Conservation (phyloP, 2,113 vertebrate genomes). For the Hoplias malabaricus region DNA sequence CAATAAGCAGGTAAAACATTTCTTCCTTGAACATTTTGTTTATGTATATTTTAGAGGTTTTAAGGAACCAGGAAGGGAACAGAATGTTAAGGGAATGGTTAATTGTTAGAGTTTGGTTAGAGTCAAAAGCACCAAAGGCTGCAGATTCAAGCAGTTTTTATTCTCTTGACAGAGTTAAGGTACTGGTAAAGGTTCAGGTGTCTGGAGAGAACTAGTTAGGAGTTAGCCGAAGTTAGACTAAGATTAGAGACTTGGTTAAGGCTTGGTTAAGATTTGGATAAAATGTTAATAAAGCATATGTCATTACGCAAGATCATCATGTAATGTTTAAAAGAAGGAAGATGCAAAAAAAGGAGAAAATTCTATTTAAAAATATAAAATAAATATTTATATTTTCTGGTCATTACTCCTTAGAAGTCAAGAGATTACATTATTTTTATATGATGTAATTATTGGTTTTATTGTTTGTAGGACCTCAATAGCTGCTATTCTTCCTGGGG, state of each 20-base stretch:
- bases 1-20: slow-evolving; percentile 73
- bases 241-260: slow-evolving; percentile 68
- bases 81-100: slow-evolving; percentile 60
- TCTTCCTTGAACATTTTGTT: background rate
- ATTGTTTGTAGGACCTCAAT: no score
- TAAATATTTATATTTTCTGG: background rate
- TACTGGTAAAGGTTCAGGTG: slow-evolving; percentile 69
- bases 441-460: no score
- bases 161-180: slow-evolving; percentile 57
- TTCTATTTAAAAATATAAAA: no score
- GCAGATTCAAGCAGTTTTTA: slow-evolving; percentile 61
- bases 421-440: no score
- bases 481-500: no score
- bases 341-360: background rate
- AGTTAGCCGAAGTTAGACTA: slow-evolving; percentile 60
- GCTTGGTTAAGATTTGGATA: slow-evolving; percentile 64
- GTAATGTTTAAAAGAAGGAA: background rate
- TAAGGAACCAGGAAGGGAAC: slow-evolving; percentile 61
- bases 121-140: slow-evolving; percentile 57
- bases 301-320: slow-evolving; percentile 51
- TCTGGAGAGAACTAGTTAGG: slow-evolving; percentile 69
- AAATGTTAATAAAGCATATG: slow-evolving; percentile 73
- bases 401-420: background rate
- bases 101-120: slow-evolving; percentile 64
- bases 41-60: slow-evolving; percentile 20